A percentile compares a stretch with the other conserved stretches of the same genome.
Evolutionary conservation across 2,113 vertebrate genomes (phyloP).

Genomic region (Ctenodactylus gundi): DNA sequence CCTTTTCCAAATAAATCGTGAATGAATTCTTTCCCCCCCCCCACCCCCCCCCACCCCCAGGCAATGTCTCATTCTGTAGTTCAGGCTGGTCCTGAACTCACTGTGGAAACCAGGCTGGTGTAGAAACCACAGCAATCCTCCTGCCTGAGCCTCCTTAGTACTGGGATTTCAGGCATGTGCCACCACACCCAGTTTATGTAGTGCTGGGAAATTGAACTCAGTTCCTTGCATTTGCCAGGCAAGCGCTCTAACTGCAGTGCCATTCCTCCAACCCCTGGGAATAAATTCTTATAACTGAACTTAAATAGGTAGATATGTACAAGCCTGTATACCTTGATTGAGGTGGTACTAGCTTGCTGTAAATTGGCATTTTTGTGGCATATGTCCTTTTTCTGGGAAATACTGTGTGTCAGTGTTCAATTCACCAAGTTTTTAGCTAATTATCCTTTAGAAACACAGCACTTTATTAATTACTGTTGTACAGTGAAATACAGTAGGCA

Average conservation of each 20-base stretch:
- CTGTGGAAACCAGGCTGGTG: too few species aligned
- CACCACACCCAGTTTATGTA: too few species aligned
- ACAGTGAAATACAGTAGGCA: conserved; percentile 1
- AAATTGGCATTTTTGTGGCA: not conserved
- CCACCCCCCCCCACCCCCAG: too few species aligned
- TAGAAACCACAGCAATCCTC: too few species aligned
- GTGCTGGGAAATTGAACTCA: too few species aligned
- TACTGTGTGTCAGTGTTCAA: not conserved
- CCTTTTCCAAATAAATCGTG: conserved; percentile 23
- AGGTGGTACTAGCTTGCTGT: not conserved
- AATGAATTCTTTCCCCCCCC: conserved; percentile 37
- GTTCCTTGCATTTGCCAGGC: too few species aligned
- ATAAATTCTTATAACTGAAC: not conserved
- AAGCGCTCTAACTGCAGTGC: too few species aligned
- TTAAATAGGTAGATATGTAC: not conserved
- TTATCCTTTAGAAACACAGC: conserved; percentile 27
- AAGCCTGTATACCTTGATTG: not conserved
- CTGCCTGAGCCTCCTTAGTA: too few species aligned
- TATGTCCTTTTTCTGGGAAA: conserved; percentile 20
- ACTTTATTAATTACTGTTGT: not conserved
- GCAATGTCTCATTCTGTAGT: too few species aligned
- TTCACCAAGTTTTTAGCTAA: conserved; percentile 31
- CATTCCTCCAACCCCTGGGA: too few species aligned
- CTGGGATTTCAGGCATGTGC: too few species aligned
- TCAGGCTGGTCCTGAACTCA: too few species aligned